Conservation (phyloP, 2,888 invertebrate genomes). For the Drosophila kambysellisi region DNA sequence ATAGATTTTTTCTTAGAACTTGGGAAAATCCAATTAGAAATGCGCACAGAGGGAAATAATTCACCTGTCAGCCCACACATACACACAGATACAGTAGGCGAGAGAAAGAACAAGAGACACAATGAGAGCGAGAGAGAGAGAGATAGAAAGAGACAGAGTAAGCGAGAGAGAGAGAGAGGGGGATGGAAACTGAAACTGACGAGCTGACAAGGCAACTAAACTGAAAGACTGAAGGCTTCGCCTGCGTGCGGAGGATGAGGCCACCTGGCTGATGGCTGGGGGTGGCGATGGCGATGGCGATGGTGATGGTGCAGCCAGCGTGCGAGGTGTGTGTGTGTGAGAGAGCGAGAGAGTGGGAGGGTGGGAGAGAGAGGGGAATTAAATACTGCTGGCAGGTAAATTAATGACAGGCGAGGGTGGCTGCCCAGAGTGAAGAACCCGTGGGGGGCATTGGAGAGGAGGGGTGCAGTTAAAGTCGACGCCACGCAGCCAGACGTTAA, state of each 20-base stretch:
- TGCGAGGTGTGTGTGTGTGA: not conserved
- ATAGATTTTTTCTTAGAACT: conserved; percentile 84
- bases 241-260: conserved; percentile 62
- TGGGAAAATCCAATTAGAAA: conserved; percentile 83
- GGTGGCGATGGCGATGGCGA: not conserved
- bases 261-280: not conserved
- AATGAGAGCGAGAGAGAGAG: conserved; percentile 13
- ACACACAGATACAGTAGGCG: conserved; percentile 15
- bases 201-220: conserved; percentile 73
- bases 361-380: conserved; percentile 33
- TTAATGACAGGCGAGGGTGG: conserved; percentile 62
- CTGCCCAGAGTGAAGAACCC: conserved; percentile 38
- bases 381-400: conserved; percentile 55
- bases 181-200: conserved; percentile 72
- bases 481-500: conserved; percentile 64
- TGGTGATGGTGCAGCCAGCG: conserved; percentile 8
- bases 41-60: conserved; percentile 79
- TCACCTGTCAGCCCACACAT: conserved; percentile 76
- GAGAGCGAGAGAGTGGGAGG: not conserved
- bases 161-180: conserved; percentile 26
- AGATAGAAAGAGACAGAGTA: conserved; percentile 3
- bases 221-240: conserved; percentile 72
- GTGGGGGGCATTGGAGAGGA: conserved; percentile 7
- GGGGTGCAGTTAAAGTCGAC: conserved; percentile 49
- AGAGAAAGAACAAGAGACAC: conserved; percentile 8